Conservation (phyloP, 2,888 invertebrate genomes). For the Phyto melanocephala region DNA sequence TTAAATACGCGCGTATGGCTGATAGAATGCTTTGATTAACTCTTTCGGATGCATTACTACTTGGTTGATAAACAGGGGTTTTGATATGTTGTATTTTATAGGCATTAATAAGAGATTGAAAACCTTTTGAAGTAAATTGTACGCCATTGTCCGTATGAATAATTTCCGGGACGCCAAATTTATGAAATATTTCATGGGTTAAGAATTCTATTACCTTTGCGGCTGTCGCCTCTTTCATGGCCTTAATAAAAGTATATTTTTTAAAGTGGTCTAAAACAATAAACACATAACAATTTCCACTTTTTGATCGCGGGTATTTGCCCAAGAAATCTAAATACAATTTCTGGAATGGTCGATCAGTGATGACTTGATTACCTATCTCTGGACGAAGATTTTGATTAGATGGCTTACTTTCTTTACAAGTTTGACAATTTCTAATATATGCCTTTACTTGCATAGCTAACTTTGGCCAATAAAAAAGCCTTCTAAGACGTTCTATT, state of each 20-base stretch:
- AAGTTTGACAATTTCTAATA: not conserved
- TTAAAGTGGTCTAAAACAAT: constrained; percentile 60
- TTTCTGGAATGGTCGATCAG: not conserved
- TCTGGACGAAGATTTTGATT: not conserved
- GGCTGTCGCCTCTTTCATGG: constrained; percentile 40
- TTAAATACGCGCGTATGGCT: too few relatives aligned
- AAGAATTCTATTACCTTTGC: constrained; percentile 40
- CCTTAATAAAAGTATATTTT: constrained; percentile 55
- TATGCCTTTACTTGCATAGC: not conserved
- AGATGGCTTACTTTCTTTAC: constrained; percentile 26
- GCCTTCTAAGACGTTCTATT: not conserved
- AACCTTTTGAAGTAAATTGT: constrained; percentile 65
- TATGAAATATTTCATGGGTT: constrained; percentile 64
- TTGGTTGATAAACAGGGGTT: constrained; percentile 70
- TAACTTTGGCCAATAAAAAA: constrained; percentile 47
- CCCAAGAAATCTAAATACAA: constrained; percentile 61
- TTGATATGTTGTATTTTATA: constrained; percentile 62
- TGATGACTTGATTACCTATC: constrained; percentile 34
- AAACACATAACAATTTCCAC: constrained; percentile 42
- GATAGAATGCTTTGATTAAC: too few relatives aligned
- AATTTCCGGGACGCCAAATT: constrained; percentile 68
- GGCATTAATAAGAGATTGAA: constrained; percentile 39
- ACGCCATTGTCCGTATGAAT: constrained; percentile 68
- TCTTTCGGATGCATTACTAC: constrained; percentile 72
- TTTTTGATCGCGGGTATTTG: constrained; percentile 55